A percentile compares a stretch with the other conserved stretches of the same genome.
phyloP scores from a whole-genome alignment of 2,888 invertebrate species.

The Agrotis clavis region DNA sequence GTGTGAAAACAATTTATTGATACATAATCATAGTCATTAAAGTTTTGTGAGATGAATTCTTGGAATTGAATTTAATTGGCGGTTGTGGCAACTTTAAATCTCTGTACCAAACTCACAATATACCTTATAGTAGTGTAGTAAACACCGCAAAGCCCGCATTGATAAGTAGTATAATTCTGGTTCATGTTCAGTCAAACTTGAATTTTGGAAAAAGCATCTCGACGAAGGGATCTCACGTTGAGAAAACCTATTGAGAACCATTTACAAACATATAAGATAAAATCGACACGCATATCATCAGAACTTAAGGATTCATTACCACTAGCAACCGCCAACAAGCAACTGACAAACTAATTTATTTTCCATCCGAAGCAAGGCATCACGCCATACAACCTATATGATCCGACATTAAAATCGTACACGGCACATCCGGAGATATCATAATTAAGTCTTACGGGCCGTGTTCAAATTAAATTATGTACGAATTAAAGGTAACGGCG shows the following conservation, averaged over 20 bases:
- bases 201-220: no score
- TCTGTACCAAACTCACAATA: neutral
- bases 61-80: conserved; percentile 17
- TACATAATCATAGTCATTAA: conserved; percentile 39
- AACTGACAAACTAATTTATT: conserved; percentile 38
- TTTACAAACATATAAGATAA: neutral
- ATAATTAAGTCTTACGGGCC: conserved; percentile 84
- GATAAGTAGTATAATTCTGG: no score
- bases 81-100: neutral
- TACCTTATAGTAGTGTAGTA: no score
- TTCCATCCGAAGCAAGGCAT: conserved; percentile 29
- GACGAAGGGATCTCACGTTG: no score
- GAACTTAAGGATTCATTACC: conserved; percentile 40
- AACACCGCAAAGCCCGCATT: no score
- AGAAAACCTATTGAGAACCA: neutral
- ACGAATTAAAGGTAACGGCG: conserved; percentile 84
- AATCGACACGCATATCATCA: conserved; percentile 5
- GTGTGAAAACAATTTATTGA: conserved; percentile 46
- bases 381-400: conserved; percentile 42
- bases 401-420: conserved; percentile 57
- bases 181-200: no score
- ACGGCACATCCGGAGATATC: conserved; percentile 78
- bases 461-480: conserved; percentile 88
- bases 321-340: conserved; percentile 32
- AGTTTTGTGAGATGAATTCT: conserved; percentile 12